Percentiles rank a stretch among this genome's conserved stretches.
These are phyloP conservation scores for Brachypteracias leptosomus DNA, from an alignment of 2,113 vertebrate species.

Conservation along the genomic window DNA sequence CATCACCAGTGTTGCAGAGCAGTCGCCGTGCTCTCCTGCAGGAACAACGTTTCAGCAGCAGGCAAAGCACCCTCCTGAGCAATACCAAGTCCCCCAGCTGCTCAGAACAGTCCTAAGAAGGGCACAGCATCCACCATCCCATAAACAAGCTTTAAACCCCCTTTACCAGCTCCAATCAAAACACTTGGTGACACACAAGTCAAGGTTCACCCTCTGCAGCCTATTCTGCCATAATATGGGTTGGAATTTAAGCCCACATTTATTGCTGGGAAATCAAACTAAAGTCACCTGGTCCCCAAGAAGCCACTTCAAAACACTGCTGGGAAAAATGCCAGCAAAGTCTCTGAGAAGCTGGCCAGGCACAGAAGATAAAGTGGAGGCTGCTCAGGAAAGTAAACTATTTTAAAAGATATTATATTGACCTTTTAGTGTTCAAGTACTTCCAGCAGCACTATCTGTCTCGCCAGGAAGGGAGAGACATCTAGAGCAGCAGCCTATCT, in stretches of 20 bases:
- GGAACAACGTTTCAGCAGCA: rapidly evolving
- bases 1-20: background rate
- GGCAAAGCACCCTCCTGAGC: background rate
- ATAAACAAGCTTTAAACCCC: background rate
- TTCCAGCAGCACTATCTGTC: background rate
- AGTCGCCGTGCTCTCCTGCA: background rate
- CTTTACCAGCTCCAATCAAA: background rate
- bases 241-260: background rate
- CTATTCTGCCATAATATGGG: background rate
- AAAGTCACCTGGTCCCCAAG: background rate
- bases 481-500: background rate
- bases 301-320: background rate
- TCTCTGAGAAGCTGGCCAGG: background rate
- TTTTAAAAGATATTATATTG: background rate
- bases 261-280: background rate
- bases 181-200: background rate
- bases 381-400: background rate
- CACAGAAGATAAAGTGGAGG: background rate
- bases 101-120: background rate
- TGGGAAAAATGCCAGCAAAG: background rate
- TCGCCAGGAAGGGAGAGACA: background rate
- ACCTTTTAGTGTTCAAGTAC: background rate
- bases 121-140: background rate
- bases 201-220: background rate
- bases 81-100: rapidly evolving